Conservation (phyloP, 2,888 invertebrate species). For the Ceramica pisi region DNA sequence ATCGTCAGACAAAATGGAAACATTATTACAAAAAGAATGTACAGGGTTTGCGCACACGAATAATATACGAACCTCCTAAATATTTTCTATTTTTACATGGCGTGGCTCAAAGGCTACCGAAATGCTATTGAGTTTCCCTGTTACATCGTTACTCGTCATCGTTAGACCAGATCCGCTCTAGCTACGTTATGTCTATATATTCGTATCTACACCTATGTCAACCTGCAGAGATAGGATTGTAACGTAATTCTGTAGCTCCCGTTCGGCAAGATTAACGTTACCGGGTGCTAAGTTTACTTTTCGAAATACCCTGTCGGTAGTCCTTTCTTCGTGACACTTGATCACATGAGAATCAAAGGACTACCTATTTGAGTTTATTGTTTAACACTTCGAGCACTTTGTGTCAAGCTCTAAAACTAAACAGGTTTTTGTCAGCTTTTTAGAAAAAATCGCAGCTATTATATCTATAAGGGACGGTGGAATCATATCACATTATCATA, state of each 20-base stretch:
- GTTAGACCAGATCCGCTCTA: constrained; percentile 34
- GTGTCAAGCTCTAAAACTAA: background rate
- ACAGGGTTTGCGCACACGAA: background rate
- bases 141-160: constrained; percentile 55
- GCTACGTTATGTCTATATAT: constrained; percentile 3
- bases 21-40: background rate
- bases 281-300: background rate
- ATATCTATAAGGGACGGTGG: too few species aligned
- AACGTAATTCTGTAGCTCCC: constrained; percentile 9
- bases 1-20: background rate
- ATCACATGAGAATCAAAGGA: background rate
- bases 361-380: background rate
- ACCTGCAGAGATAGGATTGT: constrained; percentile 6
- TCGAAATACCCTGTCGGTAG: background rate
- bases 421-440: background rate
- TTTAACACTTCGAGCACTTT: background rate
- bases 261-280: background rate
- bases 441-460: too few species aligned
- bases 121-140: constrained; percentile 49
- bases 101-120: constrained; percentile 37
- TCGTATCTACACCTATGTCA: constrained; percentile 2
- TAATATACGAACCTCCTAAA: background rate
- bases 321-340: constrained; percentile 11
- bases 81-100: constrained; percentile 20
- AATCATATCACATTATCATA: constrained; percentile 1